These are phyloP conservation scores for Ctena decussata DNA, from an alignment of 2,888 invertebrate species.

Conservation along the genomic window DNA sequence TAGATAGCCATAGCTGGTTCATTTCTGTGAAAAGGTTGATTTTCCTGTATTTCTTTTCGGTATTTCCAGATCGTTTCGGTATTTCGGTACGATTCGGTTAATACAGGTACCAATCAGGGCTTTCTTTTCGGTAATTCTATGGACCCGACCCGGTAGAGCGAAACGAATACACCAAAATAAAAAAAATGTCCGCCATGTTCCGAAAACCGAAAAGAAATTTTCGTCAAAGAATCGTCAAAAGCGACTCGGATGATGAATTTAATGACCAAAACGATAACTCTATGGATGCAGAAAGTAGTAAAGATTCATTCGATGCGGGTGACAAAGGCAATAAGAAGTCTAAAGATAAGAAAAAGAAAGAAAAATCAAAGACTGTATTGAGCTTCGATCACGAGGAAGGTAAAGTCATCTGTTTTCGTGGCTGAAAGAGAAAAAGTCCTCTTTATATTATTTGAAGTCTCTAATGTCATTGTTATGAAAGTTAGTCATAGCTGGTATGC, in stretches of 20 bases:
- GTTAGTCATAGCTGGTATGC: too few relatives aligned
- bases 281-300: conserved; percentile 56
- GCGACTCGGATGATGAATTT: conserved; percentile 84
- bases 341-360: conserved; percentile 77
- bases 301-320: conserved; percentile 22
- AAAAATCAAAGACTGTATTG: conserved; percentile 88
- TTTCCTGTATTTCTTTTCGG: too few relatives aligned
- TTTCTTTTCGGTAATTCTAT: too few relatives aligned
- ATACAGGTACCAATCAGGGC: too few relatives aligned
- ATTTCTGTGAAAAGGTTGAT: too few relatives aligned
- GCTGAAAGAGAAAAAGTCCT: too few relatives aligned
- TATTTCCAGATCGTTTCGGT: too few relatives aligned
- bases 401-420: conserved; percentile 21
- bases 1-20: background rate
- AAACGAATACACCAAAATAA: background rate
- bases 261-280: conserved; percentile 57
- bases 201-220: conserved; percentile 95
- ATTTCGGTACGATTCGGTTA: too few relatives aligned
- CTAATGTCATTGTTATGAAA: too few relatives aligned
- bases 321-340: conserved; percentile 59
- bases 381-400: conserved; percentile 90
- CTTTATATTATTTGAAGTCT: too few relatives aligned
- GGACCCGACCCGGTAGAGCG: background rate
- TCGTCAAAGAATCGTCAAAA: conserved; percentile 88
- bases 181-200: conserved; percentile 89